Conservation (phyloP, 2,113 vertebrate species). For the Chauna torquata region DNA sequence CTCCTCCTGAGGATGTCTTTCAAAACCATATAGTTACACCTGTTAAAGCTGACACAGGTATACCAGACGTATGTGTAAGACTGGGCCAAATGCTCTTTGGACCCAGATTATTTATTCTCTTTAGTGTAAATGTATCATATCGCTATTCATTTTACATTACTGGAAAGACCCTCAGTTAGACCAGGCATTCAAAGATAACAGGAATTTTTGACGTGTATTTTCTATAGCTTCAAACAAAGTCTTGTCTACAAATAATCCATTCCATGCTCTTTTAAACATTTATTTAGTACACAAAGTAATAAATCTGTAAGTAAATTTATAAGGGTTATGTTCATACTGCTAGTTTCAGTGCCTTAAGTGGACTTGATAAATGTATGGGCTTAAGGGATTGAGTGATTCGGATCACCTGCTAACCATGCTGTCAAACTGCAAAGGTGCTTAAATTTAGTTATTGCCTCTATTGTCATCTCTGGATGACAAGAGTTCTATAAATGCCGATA, state of each 20-base stretch:
- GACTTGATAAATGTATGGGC: neutral
- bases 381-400: neutral
- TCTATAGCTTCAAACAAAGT: neutral
- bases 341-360: neutral
- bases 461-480: neutral
- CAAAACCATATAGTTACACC: neutral
- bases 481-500: neutral
- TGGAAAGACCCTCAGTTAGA: neutral
- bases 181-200: neutral
- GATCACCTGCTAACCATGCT: neutral
- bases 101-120: neutral
- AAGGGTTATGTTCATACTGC: neutral
- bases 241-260: neutral
- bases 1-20: neutral
- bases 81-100: neutral
- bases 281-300: neutral
- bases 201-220: neutral
- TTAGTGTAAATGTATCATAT: constrained; percentile 1
- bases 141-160: neutral
- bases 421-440: neutral
- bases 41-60: constrained; percentile 14
- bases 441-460: neutral
- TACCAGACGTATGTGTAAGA: neutral
- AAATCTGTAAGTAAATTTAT: neutral
- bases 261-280: neutral